phyloP scores from a whole-genome alignment of 2,888 invertebrate species.

The Caenorhabditis becei region DNA sequence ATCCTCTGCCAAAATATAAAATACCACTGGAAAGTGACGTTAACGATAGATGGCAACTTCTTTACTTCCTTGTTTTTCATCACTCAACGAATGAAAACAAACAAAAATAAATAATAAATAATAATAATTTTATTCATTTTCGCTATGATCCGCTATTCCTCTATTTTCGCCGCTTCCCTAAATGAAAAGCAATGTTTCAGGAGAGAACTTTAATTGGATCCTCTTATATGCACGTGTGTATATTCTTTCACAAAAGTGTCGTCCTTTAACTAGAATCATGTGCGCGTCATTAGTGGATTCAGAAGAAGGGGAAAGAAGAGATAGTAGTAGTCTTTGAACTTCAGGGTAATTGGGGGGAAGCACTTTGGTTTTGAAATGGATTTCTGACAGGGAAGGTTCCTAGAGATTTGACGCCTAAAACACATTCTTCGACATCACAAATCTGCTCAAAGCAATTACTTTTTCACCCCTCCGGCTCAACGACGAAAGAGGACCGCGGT shows the following conservation, averaged over 20 bases:
- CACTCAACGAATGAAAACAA: not conserved
- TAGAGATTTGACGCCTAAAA: not conserved
- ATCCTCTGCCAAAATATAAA: not conserved
- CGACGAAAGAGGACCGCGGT: slow-evolving; percentile 40
- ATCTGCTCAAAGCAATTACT: slow-evolving; percentile 42
- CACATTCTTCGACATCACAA: not conserved
- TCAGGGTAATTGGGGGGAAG: not conserved
- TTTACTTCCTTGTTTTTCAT: too few species aligned
- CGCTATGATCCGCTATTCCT: slow-evolving; percentile 2
- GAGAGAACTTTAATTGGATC: slow-evolving; percentile 51
- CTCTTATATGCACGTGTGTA: slow-evolving; percentile 36
- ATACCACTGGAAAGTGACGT: not conserved
- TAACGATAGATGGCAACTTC: slow-evolving; percentile 13
- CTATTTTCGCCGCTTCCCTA: not conserved
- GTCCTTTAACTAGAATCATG: slow-evolving; percentile 42
- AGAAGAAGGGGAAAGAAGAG: slow-evolving; percentile 5
- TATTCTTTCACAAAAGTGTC: slow-evolving; percentile 22
- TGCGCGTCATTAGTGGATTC: slow-evolving; percentile 54
- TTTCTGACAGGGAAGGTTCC: not conserved
- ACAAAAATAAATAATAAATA: slow-evolving; percentile 11
- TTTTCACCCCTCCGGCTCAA: slow-evolving; percentile 11
- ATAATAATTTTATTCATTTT: slow-evolving; percentile 9
- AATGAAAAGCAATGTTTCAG: slow-evolving; percentile 52
- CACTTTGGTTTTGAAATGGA: slow-evolving; percentile 9
- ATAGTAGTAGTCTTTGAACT: slow-evolving; percentile 1